Evolutionary conservation across 2,113 vertebrate species (phyloP).

Genomic region (Meles meles): DNA sequence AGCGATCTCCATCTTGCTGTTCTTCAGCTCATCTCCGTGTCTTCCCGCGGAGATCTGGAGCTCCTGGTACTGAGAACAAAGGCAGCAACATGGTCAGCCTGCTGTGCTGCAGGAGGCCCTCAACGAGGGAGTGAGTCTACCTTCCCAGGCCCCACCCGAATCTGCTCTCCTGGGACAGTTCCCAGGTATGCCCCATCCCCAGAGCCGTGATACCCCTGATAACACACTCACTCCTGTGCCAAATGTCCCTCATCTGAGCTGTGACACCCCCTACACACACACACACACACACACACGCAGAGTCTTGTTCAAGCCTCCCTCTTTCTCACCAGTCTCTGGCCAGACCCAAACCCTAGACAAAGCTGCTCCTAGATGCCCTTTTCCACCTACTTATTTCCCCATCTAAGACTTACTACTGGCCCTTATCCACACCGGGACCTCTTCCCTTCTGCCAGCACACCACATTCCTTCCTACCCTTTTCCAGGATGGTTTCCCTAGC

Average conservation of each 20-base stretch:
- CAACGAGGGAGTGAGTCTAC: background rate
- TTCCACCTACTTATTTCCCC: background rate
- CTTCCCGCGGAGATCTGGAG: slow-evolving; percentile 85
- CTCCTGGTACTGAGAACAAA: slow-evolving; percentile 84
- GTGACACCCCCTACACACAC: background rate
- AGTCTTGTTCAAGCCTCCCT: background rate
- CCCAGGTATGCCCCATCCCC: background rate
- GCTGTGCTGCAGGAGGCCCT: background rate
- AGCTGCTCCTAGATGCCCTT: background rate
- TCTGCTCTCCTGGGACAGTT: background rate
- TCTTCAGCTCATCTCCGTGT: slow-evolving; percentile 84
- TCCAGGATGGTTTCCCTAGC: background rate
- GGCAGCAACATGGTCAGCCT: background rate
- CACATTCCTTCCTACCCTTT: background rate
- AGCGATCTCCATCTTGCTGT: slow-evolving; percentile 86
- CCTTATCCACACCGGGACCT: background rate
- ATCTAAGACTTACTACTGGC: background rate
- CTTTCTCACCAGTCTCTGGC: background rate
- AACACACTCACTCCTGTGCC: background rate
- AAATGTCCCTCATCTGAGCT: background rate
- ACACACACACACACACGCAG: background rate
- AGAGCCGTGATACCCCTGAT: no score
- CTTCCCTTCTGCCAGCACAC: background rate
- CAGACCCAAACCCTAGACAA: background rate
- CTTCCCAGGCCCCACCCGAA: background rate